Evolutionary conservation across 2,888 invertebrate species (phyloP).

Genomic region (Thecocarcelia acutangulata): DNA sequence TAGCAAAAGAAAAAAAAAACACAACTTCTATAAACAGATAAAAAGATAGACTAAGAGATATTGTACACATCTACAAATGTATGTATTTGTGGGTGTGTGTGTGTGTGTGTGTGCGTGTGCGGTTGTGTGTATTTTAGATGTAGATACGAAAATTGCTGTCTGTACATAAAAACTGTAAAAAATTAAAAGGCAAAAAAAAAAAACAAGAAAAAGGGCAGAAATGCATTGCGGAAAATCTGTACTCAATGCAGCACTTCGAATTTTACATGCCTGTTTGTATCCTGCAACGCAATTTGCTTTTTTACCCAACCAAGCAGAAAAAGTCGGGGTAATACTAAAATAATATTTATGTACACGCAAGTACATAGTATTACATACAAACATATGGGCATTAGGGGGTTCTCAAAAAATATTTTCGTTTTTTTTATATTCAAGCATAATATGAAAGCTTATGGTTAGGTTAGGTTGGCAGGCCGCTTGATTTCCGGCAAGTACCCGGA

Average conservation of each 20-base stretch:
- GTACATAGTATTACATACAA: background rate
- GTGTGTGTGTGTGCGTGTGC: no score
- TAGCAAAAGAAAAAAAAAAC: background rate
- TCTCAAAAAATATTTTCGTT: no score
- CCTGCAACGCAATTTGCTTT: slow-evolving; percentile 13
- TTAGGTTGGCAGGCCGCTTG: no score
- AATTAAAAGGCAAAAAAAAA: background rate
- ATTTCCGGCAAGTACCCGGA: no score
- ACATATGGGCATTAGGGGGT: no score
- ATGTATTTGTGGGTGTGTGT: slow-evolving; percentile 50
- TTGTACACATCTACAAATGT: no score
- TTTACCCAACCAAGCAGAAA: slow-evolving; percentile 19
- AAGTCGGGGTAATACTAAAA: slow-evolving; percentile 29
- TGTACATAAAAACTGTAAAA: slow-evolving; percentile 9
- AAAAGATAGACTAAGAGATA: slow-evolving; percentile 28
- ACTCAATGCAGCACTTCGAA: slow-evolving; percentile 40
- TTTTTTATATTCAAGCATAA: no score
- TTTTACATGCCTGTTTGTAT: slow-evolving; percentile 19
- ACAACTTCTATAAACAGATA: slow-evolving; percentile 31
- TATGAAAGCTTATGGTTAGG: no score
- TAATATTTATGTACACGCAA: slow-evolving; percentile 1
- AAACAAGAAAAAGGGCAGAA: slow-evolving; percentile 1
- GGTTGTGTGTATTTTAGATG: slow-evolving; percentile 39
- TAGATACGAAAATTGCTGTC: slow-evolving; percentile 35
- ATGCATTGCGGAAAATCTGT: slow-evolving; percentile 38